Percentiles rank a stretch among this genome's conserved stretches.
Conservation (phyloP, 1,140 invertebrate genomes). For the Grapholita molesta region DNA sequence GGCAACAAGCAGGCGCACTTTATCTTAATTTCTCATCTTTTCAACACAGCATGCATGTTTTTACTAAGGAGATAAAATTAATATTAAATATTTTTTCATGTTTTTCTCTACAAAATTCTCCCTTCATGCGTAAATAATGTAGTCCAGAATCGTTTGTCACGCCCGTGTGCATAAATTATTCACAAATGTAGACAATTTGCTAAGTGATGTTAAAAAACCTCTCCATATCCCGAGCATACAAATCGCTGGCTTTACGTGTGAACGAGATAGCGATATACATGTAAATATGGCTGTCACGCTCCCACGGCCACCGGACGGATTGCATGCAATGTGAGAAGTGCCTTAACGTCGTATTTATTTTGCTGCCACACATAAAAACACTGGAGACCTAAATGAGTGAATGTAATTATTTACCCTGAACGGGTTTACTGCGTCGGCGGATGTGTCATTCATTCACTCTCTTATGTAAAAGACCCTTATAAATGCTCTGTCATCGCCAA, state of each 20-base stretch:
- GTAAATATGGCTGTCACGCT: too few species aligned
- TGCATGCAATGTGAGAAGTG: too few species aligned
- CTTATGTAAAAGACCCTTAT: background rate
- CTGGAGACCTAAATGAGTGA: constrained; percentile 10
- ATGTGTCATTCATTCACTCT: constrained; percentile 16
- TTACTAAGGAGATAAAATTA: background rate
- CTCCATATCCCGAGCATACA: background rate
- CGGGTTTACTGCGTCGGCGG: constrained; percentile 14
- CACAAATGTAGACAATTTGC: background rate
- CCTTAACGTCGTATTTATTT: constrained; percentile 3
- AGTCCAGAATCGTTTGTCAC: background rate
- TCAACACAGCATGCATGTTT: background rate
- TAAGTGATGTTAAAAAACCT: background rate
- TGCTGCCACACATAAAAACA: constrained; percentile 1
- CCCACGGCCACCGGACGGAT: too few species aligned
- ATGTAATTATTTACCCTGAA: constrained; percentile 5
- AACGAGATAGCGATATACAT: too few species aligned
- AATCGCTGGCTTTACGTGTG: background rate
- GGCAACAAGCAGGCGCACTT: background rate
- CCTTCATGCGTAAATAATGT: background rate
- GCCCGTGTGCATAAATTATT: background rate
- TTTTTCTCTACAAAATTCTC: background rate
- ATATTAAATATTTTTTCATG: background rate
- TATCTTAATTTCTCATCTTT: background rate
- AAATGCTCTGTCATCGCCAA: background rate